phyloP scores from a whole-genome alignment of 2,113 vertebrate species.

The Riparia riparia region DNA sequence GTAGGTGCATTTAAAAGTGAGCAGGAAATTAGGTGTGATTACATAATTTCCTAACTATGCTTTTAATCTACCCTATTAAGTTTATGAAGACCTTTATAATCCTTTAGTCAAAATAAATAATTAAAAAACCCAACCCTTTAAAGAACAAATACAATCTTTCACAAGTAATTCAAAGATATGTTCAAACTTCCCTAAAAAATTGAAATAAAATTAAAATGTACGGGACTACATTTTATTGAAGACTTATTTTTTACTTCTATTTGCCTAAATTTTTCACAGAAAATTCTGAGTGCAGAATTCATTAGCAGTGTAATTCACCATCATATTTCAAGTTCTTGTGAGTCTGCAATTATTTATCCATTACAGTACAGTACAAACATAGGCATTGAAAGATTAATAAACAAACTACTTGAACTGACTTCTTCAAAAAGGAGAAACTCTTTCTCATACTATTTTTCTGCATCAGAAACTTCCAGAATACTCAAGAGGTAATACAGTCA shows the following conservation, averaged over 20 bases:
- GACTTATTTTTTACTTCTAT: neutral
- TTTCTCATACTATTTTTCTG: neutral
- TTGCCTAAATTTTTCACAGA: neutral
- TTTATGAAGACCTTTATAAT: neutral
- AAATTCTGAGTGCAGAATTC: neutral
- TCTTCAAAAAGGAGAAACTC: neutral
- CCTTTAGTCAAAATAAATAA: neutral
- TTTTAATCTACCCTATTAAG: neutral
- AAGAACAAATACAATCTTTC: neutral
- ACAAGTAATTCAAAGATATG: neutral
- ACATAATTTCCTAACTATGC: neutral
- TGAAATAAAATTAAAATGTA: neutral
- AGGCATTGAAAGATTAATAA: neutral
- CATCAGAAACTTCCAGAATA: neutral
- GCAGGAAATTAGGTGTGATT: neutral
- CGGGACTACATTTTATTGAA: neutral
- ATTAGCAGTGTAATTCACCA: neutral
- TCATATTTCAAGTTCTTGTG: neutral
- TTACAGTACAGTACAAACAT: neutral
- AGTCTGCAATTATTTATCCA: neutral
- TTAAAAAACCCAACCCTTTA: fast-evolving
- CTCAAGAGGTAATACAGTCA: neutral
- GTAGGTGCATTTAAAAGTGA: neutral
- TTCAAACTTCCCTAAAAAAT: neutral
- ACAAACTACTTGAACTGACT: neutral